Evolutionary conservation across 53 echinoderm and acorn worm species (phyloP).

Genomic region (Actinopyga echinites): DNA sequence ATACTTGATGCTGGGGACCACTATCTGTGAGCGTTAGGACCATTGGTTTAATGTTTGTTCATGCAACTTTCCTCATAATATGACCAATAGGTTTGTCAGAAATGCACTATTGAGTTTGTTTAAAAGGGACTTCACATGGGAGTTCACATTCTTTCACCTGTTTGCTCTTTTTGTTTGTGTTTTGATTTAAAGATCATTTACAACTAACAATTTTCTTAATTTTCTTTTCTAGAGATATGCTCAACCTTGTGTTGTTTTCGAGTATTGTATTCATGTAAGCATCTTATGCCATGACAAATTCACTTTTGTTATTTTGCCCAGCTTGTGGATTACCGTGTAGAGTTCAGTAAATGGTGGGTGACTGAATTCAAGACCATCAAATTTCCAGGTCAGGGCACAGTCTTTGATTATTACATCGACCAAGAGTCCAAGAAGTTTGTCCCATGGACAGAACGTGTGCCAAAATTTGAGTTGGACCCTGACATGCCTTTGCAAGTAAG

Average conservation of each 20-base stretch:
- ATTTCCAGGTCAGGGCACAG: conserved; percentile 94
- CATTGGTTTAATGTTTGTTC: too few relatives aligned
- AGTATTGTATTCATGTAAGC: background rate
- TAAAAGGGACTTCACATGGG: too few relatives aligned
- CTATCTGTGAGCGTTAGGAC: too few relatives aligned
- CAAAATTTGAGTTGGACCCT: conserved; percentile 88
- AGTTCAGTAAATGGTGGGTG: conserved; percentile 99
- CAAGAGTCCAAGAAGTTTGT: conserved; percentile 85
- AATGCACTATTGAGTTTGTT: too few relatives aligned
- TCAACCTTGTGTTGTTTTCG: background rate
- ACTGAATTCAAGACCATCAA: conserved; percentile 99
- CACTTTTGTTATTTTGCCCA: conserved; percentile 4
- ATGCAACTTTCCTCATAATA: too few relatives aligned
- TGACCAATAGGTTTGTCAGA: too few relatives aligned
- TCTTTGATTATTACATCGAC: conserved; percentile 98
- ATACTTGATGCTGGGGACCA: too few relatives aligned
- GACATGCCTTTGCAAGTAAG: conserved; percentile 95
- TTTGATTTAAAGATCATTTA: too few relatives aligned
- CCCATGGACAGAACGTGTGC: conserved; percentile 93
- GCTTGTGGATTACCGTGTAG: conserved; percentile 94
- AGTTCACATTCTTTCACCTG: too few relatives aligned
- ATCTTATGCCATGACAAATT: background rate
- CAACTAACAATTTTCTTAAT: too few relatives aligned
- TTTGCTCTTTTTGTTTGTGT: too few relatives aligned
- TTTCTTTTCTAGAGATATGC: background rate